Evolutionary conservation across 1,140 invertebrate species (phyloP).

Genomic region (Euura lappo): DNA sequence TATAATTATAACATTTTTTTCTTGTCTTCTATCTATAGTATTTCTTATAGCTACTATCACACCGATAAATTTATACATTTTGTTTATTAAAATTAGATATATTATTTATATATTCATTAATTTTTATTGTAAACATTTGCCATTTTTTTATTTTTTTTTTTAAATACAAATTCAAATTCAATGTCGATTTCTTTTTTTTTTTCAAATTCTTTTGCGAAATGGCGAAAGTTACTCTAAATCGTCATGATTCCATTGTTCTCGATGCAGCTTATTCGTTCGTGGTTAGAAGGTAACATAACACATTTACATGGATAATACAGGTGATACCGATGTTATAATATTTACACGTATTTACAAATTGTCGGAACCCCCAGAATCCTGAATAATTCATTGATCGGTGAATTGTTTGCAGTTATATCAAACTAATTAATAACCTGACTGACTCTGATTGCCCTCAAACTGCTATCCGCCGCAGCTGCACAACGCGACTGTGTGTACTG

Average conservation of each 20-base stretch:
- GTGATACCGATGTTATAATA: slow-evolving; percentile 31
- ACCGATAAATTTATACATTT: slow-evolving; percentile 57
- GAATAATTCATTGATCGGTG: not conserved
- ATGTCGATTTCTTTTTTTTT: too few relatives aligned
- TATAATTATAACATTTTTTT: slow-evolving; percentile 42
- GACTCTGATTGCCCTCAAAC: not conserved
- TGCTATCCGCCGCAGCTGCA: not conserved
- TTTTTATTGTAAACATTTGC: too few relatives aligned
- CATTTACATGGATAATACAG: not conserved
- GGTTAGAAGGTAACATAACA: not conserved
- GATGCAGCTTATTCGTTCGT: too few relatives aligned
- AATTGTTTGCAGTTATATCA: not conserved
- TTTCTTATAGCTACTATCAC: slow-evolving; percentile 59
- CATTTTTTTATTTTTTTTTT: too few relatives aligned
- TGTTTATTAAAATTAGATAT: not conserved
- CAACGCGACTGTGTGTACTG: not conserved
- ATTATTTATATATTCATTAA: not conserved
- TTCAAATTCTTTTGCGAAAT: too few relatives aligned
- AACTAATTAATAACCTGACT: not conserved
- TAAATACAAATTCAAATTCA: too few relatives aligned
- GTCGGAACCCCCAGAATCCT: slow-evolving; percentile 2
- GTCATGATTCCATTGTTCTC: too few relatives aligned
- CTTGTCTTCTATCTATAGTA: slow-evolving; percentile 24
- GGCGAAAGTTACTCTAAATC: too few relatives aligned
- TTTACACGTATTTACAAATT: slow-evolving; percentile 57